Evolutionary conservation across 2,888 invertebrate genomes (phyloP), one percentile per base, ranked within the genome.

Genomic region (Hanleya hanleyi): DNA sequence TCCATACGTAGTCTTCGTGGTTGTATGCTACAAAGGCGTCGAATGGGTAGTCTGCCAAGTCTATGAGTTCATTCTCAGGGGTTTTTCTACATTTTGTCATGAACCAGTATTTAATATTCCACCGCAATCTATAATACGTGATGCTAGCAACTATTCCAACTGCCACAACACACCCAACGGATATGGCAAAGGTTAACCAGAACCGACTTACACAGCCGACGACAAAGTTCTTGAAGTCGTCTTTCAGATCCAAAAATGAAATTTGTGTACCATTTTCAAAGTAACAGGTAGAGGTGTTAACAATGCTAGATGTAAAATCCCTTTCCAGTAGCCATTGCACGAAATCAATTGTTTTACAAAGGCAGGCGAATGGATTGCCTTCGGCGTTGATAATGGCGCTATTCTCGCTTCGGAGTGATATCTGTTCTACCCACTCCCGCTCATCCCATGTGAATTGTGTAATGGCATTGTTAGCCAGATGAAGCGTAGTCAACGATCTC

Each of bases 11-110:
- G 32, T 38, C 41, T 15, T 38, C 15, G 29, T 41, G 22, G 32
- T 32, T 67, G 32, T 41, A 67, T 2, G 67, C 67, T 36, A 67
- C 47, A 22, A 67, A 67, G 26, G 32, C 47, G 32, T 67, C 67
- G 47, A 41, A 67, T 29, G 18, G n/a, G 47, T 67, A 32, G 7
- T 29, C 22, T 22, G 18, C 35, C 4, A 29, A 2, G 18, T 22
- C 12, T 26, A 4, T 15, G 9, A 15, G 36, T 64, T 64, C 64
- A 32, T 18, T 5, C 15, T 1, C 22, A 32, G 61, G 18, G 35
- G 3, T 15, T 6, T 35, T 35, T 6, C 64, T 15, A 35, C 64
- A 64, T 22, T 22, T n/a, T 35, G 64, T 64, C 6, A 36, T 35
- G 29, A 35, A 4, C 64, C 64, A 64, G 36, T 36, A 64, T 37